phyloP scores from a whole-genome alignment of 92 coral and sea anemone species.

The Bergia puertoricense region DNA sequence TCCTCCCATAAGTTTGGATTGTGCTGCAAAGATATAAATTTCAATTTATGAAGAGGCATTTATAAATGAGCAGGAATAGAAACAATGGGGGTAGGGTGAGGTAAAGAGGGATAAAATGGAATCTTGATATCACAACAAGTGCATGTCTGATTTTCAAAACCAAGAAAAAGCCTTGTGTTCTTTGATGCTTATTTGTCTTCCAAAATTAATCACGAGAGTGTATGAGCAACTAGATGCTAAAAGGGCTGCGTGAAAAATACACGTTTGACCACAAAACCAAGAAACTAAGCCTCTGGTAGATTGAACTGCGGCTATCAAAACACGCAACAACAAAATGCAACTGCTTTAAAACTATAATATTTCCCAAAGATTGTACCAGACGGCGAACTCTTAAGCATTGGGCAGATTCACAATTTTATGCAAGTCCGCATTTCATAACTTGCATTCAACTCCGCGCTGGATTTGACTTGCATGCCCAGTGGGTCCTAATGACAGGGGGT shows the following conservation, averaged over 20 bases:
- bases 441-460: no score
- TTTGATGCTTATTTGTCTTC: no score
- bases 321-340: neutral
- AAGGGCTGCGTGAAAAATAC: neutral
- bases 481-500: no score
- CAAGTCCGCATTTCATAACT: no score
- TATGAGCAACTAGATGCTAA: neutral
- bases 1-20: neutral
- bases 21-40: neutral
- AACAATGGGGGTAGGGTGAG: neutral
- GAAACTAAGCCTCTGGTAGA: neutral
- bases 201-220: neutral
- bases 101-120: neutral
- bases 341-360: neutral
- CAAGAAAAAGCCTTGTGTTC: neutral
- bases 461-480: no score
- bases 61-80: neutral
- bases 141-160: neutral
- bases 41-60: neutral
- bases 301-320: neutral
- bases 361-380: no score
- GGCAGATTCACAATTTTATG: no score
- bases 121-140: neutral
- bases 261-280: neutral
- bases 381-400: no score